phyloP scores from a whole-genome alignment of 2,888 invertebrate species.

The Achlya flavicornis region DNA sequence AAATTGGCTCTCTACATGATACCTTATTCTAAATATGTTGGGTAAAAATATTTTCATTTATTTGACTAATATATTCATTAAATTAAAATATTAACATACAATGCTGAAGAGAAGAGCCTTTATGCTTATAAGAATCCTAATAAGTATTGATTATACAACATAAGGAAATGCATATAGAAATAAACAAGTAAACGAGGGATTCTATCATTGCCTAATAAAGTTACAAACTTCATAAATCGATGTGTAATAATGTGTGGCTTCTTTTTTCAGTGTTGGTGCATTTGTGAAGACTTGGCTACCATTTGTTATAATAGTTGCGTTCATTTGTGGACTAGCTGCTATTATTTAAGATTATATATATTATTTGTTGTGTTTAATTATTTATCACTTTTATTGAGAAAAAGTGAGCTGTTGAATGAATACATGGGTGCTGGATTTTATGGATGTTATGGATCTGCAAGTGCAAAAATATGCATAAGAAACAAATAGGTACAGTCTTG shows the following conservation, averaged over 20 bases:
- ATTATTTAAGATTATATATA: conserved; percentile 46
- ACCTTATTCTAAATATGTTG: conserved; percentile 90
- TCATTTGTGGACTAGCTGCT: conserved; percentile 64
- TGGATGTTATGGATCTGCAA: not conserved
- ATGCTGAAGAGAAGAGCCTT: not conserved
- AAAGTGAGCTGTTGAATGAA: not conserved
- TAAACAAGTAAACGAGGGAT: not conserved
- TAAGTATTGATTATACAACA: not conserved
- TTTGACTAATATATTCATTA: not conserved
- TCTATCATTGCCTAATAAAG: no score
- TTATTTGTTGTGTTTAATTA: not conserved
- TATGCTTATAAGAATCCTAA: no score
- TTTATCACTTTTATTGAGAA: conserved; percentile 1
- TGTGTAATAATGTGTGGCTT: not conserved
- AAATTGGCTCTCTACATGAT: conserved; percentile 91
- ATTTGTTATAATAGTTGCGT: conserved; percentile 83
- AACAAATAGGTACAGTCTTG: not conserved
- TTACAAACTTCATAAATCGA: no score
- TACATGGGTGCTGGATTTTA: not conserved
- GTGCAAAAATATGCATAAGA: not conserved
- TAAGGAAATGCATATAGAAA: not conserved
- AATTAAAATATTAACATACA: not conserved
- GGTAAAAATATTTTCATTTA: conserved; percentile 63
- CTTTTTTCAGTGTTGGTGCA: conserved; percentile 80
- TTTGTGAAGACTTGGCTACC: conserved; percentile 94